Base-by-base conservation (phyloP, 1,140 invertebrate species). In the Battus philenor region DNA sequence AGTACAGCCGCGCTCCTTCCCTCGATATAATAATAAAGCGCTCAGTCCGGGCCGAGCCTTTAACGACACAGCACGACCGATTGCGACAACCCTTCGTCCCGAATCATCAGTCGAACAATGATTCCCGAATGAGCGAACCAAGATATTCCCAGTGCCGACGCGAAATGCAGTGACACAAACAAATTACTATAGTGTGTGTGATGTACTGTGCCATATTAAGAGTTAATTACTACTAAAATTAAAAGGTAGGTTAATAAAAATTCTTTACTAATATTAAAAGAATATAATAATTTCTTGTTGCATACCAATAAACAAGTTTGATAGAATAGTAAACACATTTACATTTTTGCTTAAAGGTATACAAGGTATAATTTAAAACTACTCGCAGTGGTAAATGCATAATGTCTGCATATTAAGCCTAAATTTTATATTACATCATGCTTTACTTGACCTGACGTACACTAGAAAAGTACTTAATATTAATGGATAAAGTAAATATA, bases 1-100 rank as follows among this genome's bases (percentile, higher is more conserved):
- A 77, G 59, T 60, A 65, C 68, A 63, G 49, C 65, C 53, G 59
- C 67, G 61, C 68, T 78, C 79, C 79, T 76, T 82, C 64, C 72
- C 70, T 67, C 68, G 58, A 64, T 72, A 79, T 67, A 79, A 83
- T 67, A 79, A 83, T 75, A 77, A 74, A 75, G 59, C 67, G 66
- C 66, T 82, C 79, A 83, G 79, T 80, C 63, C 68, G 71, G 64
- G 67, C 51, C 60, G 57, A 79, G 59, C 68, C 75, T 77, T 61
- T 73, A 77, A 50, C 70, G 69, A 77, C 62, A 65, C 51, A 54
- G 68, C 76, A 79, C 78, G 73, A 71, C 51, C 64, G 63, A 64
- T 68, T 29, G 30, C 34, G 26, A 29, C 11, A 17, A 26, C n/a
- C 13, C 15, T 41, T 16, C 1, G 8, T 15, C 10, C 18, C 38